A percentile compares a stretch with the other conserved stretches of the same genome.
phyloP scores from a whole-genome alignment of 2,113 vertebrate genomes.

The Typhlomys cinereus region DNA sequence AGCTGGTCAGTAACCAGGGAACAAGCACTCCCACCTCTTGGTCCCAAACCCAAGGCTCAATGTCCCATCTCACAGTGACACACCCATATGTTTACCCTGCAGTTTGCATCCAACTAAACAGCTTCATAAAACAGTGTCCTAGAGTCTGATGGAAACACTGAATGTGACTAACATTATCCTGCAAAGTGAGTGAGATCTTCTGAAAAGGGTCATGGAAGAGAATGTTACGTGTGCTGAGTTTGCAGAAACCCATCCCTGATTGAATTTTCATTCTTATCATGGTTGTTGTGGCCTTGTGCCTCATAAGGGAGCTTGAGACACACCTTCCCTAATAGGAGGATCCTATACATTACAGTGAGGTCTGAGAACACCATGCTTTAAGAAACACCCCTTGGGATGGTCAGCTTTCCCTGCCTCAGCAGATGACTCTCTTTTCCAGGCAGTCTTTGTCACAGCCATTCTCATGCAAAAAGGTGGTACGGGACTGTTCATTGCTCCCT shows the following conservation, averaged over 20 bases:
- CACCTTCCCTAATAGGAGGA: background rate
- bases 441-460: slow-evolving; percentile 41
- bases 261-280: background rate
- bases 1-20: background rate
- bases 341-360: background rate
- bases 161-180: slow-evolving; percentile 1
- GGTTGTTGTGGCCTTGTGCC: background rate
- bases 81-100: background rate
- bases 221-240: background rate
- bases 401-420: slow-evolving; percentile 26
- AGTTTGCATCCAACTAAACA: background rate
- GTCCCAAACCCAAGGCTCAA: background rate
- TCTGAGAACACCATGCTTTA: background rate
- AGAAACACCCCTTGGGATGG: slow-evolving; percentile 13
- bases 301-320: background rate
- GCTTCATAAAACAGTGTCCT: background rate
- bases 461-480: slow-evolving; percentile 29
- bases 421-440: slow-evolving; percentile 28
- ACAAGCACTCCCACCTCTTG: background rate
- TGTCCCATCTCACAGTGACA: background rate
- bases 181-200: slow-evolving; percentile 33
- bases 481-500: background rate
- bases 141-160: background rate
- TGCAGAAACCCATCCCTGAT: background rate
- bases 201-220: background rate